Evolutionary conservation across 1,140 invertebrate species (phyloP).

Genomic region (Oncopodura yosiiana): DNA sequence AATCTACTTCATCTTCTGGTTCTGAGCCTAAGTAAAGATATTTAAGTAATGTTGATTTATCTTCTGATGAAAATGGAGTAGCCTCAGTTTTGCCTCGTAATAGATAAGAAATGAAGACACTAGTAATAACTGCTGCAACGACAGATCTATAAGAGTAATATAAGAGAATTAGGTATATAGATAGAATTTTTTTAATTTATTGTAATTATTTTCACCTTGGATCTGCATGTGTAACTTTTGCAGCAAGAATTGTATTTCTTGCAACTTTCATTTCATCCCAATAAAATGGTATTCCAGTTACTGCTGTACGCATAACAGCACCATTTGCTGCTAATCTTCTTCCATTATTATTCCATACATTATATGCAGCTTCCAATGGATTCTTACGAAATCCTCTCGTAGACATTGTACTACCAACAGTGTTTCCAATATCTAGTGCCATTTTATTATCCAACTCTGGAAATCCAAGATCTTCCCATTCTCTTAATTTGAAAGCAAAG

Average conservation of each 20-base stretch:
- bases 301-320: conserved; percentile 23
- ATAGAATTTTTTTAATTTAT: too few species aligned
- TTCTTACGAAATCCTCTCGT: conserved; percentile 2
- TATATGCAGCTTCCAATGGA: conserved; percentile 7
- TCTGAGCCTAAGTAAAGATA: too few species aligned
- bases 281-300: conserved; percentile 21
- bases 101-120: too few species aligned
- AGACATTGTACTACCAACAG: conserved; percentile 9
- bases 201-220: conserved; percentile 12
- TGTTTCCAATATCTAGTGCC: conserved; percentile 21
- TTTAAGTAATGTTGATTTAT: too few species aligned
- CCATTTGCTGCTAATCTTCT: conserved; percentile 26
- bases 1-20: too few species aligned
- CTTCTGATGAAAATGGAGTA: too few species aligned
- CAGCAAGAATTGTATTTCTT: conserved; percentile 12
- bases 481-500: conserved; percentile 16
- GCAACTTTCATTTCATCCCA: conserved; percentile 24
- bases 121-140: too few species aligned
- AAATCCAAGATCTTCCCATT: conserved; percentile 20
- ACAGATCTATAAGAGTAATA: too few species aligned
- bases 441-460: conserved; percentile 18
- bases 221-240: conserved; percentile 27
- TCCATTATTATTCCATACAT: conserved; percentile 13
- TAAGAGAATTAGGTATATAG: too few species aligned
- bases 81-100: too few species aligned